phyloP scores from a whole-genome alignment of 2,113 vertebrate genomes.

The Larimichthys polyactis region DNA sequence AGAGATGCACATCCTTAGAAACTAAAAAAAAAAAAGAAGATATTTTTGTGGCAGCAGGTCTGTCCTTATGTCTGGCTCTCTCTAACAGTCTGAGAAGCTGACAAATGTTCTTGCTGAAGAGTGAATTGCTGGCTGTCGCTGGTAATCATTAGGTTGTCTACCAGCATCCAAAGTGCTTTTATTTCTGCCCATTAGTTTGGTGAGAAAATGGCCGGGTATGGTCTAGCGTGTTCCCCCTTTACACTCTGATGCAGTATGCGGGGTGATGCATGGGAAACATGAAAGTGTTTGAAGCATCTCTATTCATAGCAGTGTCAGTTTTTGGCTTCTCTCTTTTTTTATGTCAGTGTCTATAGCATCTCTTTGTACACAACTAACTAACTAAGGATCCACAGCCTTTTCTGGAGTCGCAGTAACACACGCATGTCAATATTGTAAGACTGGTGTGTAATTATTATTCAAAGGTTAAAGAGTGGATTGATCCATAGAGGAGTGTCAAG shows the following conservation, averaged over 20 bases:
- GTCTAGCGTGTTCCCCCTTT: conserved; percentile 48
- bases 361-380: conserved; percentile 58
- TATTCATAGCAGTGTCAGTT: conserved; percentile 67
- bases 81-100: conserved; percentile 73
- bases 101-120: conserved; percentile 79
- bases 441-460: conserved; percentile 77
- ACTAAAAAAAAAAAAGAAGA: conserved; percentile 9
- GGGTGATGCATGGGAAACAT: conserved; percentile 58
- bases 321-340: conserved; percentile 27
- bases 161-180: conserved; percentile 79
- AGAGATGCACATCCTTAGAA: conserved; percentile 27
- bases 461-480: conserved; percentile 80
- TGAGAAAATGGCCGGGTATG: conserved; percentile 76
- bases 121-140: conserved; percentile 83
- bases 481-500: conserved; percentile 78
- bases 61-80: conserved; percentile 62
- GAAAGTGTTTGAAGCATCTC: conserved; percentile 67
- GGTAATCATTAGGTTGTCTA: conserved; percentile 84
- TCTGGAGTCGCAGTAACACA: conserved; percentile 58
- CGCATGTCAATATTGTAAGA: conserved; percentile 70
- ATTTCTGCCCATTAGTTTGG: conserved; percentile 83
- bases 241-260: conserved; percentile 61
- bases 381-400: conserved; percentile 50
- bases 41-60: conserved; percentile 62
- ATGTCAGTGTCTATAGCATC: conserved; percentile 43